Evolutionary conservation across 1,140 invertebrate species (phyloP).

Genomic region (Drosophila sproati): DNA sequence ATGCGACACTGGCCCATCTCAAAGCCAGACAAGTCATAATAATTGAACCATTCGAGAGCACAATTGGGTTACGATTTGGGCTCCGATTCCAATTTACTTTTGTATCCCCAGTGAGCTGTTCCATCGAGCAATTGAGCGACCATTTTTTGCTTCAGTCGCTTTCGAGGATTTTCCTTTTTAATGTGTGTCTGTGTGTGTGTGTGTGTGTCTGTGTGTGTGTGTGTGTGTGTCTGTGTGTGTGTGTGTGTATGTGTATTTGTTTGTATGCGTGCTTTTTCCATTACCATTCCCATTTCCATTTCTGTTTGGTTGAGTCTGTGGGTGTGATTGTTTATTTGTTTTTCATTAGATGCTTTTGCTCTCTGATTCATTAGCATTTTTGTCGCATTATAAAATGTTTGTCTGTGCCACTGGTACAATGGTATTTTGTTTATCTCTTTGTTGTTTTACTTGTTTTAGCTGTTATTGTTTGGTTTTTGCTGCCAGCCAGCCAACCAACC

Average conservation of each 20-base stretch:
- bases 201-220: neutral
- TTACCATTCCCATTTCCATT: conserved; percentile 29
- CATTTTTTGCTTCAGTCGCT: conserved; percentile 21
- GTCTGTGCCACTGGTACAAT: conserved; percentile 25
- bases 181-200: neutral
- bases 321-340: conserved; percentile 64
- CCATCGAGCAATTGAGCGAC: conserved; percentile 42
- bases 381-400: conserved; percentile 52
- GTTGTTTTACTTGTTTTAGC: conserved; percentile 33
- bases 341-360: conserved; percentile 65
- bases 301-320: conserved; percentile 9
- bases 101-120: conserved; percentile 7
- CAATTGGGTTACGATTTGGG: neutral
- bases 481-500: conserved; percentile 14
- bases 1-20: neutral
- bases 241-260: neutral
- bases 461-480: conserved; percentile 3
- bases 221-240: neutral
- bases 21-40: conserved; percentile 10
- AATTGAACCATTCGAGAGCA: neutral
- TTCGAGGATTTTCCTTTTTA: conserved; percentile 10
- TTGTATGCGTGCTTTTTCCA: conserved; percentile 2
- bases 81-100: conserved; percentile 14
- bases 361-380: conserved; percentile 70
- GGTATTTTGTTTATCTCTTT: conserved; percentile 60